Evolutionary conservation across 2,797 vertebrate species (phyloP).

Genomic region (Odontamblyopus rebecca): DNA sequence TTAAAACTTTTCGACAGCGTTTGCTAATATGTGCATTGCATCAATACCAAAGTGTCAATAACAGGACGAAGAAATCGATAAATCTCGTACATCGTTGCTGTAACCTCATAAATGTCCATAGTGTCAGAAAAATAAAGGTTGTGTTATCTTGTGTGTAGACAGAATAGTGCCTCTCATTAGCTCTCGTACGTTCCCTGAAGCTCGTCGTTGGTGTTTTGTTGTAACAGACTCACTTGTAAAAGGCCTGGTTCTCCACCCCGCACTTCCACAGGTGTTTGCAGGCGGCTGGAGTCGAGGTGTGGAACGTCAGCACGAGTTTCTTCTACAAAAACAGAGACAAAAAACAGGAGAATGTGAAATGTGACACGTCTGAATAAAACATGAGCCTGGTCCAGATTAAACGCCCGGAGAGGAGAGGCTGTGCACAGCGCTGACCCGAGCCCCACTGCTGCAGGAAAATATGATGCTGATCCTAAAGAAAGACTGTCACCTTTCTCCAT

Average conservation of each 20-base stretch:
- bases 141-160: too few relatives aligned
- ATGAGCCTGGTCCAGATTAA: slow-evolving; percentile 28
- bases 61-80: too few relatives aligned
- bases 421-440: slow-evolving; percentile 66
- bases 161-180: too few relatives aligned
- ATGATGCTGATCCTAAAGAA: neutral
- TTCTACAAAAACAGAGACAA: slow-evolving; percentile 82
- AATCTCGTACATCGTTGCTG: too few relatives aligned
- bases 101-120: too few relatives aligned
- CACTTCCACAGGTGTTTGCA: slow-evolving; percentile 99
- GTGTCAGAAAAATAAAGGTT: too few relatives aligned
- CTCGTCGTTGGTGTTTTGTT: too few relatives aligned
- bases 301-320: slow-evolving; percentile 93
- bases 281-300: slow-evolving; percentile 96
- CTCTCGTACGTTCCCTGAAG: too few relatives aligned
- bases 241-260: slow-evolving; percentile 97
- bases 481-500: neutral
- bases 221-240: slow-evolving; percentile 90
- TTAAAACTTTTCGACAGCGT: too few relatives aligned
- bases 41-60: too few relatives aligned
- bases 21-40: too few relatives aligned
- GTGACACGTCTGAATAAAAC: slow-evolving; percentile 14
- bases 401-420: slow-evolving; percentile 53
- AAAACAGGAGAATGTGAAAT: slow-evolving; percentile 34
- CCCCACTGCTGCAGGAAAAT: slow-evolving; percentile 24